These are phyloP conservation scores for Galbula dea DNA, from an alignment of 2,113 vertebrate genomes.

Conservation along the genomic window DNA sequence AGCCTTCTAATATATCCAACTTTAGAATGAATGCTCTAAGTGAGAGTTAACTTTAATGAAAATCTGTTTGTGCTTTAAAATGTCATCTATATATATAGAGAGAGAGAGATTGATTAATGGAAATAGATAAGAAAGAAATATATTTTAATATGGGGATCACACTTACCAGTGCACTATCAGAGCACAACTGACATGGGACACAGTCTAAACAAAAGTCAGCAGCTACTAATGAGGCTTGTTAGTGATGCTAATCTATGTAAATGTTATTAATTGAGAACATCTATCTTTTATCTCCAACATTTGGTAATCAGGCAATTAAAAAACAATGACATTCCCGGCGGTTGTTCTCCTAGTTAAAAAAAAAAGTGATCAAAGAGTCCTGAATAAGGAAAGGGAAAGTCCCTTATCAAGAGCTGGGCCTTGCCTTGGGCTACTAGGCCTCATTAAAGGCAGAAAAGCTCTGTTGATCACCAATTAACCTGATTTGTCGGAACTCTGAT, in stretches of 20 bases:
- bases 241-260: slow-evolving; percentile 99
- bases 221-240: slow-evolving; percentile 96
- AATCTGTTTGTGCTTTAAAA: slow-evolving; percentile 71
- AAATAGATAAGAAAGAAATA: slow-evolving; percentile 76
- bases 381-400: slow-evolving; percentile 85
- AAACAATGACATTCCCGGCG: slow-evolving; percentile 91
- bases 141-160: slow-evolving; percentile 58
- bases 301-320: slow-evolving; percentile 98
- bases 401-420: slow-evolving; percentile 82
- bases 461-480: slow-evolving; percentile 99
- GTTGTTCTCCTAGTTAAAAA: slow-evolving; percentile 82
- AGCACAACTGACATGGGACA: slow-evolving; percentile 82
- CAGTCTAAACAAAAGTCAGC: slow-evolving; percentile 89
- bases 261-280: slow-evolving; percentile 99
- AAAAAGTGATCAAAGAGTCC: slow-evolving; percentile 92
- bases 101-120: slow-evolving; percentile 71
- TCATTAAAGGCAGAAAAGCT: slow-evolving; percentile 93
- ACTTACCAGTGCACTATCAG: slow-evolving; percentile 72
- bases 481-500: slow-evolving; percentile 94
- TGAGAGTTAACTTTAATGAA: slow-evolving; percentile 73
- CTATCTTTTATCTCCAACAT: slow-evolving; percentile 98
- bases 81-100: slow-evolving; percentile 59
- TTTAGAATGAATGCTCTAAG: background rate
- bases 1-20: background rate
- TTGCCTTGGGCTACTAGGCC: slow-evolving; percentile 88